Conservation (phyloP, 2,113 vertebrate species). For the Notechis scutatus region DNA sequence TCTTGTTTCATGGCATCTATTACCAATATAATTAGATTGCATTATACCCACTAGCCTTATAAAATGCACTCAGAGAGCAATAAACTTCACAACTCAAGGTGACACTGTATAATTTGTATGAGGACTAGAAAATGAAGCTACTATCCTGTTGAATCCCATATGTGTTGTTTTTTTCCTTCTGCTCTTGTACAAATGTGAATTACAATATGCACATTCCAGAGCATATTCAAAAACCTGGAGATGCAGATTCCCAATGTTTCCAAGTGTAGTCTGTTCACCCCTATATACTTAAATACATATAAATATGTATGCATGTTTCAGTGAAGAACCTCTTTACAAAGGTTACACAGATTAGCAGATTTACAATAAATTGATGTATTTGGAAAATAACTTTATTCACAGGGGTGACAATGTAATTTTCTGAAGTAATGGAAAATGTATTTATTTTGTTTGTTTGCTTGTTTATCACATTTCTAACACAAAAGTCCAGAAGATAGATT, state of each 20-base stretch:
- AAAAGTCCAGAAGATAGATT: not conserved
- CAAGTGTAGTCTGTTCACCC: not conserved
- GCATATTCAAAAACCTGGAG: not conserved
- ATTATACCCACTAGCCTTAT: not conserved
- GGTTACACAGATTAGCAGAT: not conserved
- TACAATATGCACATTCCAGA: not conserved
- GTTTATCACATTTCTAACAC: not conserved
- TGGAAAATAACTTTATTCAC: not conserved
- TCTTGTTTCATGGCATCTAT: slow-evolving; percentile 39
- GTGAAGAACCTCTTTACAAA: not conserved
- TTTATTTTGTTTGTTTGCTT: not conserved
- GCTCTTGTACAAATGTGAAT: not conserved
- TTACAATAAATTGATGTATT: not conserved
- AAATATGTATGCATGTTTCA: not conserved
- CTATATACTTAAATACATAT: not conserved
- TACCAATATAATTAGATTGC: slow-evolving; percentile 20
- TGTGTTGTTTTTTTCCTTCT: not conserved
- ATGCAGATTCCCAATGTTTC: not conserved
- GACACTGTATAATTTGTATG: not conserved
- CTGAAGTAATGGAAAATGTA: not conserved
- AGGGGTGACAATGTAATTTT: not conserved
- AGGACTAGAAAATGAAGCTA: not conserved
- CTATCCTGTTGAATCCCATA: not conserved
- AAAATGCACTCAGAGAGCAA: not conserved
- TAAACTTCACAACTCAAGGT: slow-evolving; percentile 19